These are phyloP conservation scores for Chrysopilus asiliformis DNA, from an alignment of 2,888 invertebrate genomes.

Conservation along the genomic window DNA sequence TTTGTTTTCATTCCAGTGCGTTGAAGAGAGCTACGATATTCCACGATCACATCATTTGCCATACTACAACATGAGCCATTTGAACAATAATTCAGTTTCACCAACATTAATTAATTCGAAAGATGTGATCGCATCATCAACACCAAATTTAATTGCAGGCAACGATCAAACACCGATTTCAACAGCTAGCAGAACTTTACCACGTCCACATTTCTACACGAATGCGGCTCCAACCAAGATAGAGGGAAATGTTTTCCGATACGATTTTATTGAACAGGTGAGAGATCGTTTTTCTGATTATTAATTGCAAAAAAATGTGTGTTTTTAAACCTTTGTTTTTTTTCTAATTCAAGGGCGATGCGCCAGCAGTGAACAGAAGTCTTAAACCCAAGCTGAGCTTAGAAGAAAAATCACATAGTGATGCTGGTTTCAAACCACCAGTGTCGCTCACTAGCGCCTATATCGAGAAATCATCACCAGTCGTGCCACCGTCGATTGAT, in stretches of 20 bases:
- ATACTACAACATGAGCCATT: constrained; percentile 31
- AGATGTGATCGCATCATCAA: constrained; percentile 30
- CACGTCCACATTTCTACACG: constrained; percentile 38
- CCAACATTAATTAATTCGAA: constrained; percentile 17
- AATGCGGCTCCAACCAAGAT: constrained; percentile 40
- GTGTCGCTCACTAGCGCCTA: neutral
- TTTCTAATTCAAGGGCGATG: constrained; percentile 17
- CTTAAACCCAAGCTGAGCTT: constrained; percentile 49
- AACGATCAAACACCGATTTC: constrained; percentile 16
- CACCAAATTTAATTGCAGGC: constrained; percentile 30
- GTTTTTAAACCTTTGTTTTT: neutral
- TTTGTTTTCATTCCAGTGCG: constrained; percentile 16
- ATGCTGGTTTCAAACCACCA: constrained; percentile 4
- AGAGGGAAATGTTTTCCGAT: constrained; percentile 39
- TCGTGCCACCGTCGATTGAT: constrained; percentile 44
- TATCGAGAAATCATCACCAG: constrained; percentile 14
- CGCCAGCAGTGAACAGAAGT: constrained; percentile 69
- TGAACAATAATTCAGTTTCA: constrained; percentile 19
- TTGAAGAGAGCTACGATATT: constrained; percentile 53
- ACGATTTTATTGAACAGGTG: constrained; percentile 37
- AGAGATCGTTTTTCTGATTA: too few relatives aligned
- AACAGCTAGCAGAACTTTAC: constrained; percentile 22
- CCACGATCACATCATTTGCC: constrained; percentile 50
- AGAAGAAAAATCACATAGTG: constrained; percentile 26
- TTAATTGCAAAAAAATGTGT: too few relatives aligned